phyloP scores from a whole-genome alignment of 2,888 invertebrate genomes.

The Drosophila emarginata region DNA sequence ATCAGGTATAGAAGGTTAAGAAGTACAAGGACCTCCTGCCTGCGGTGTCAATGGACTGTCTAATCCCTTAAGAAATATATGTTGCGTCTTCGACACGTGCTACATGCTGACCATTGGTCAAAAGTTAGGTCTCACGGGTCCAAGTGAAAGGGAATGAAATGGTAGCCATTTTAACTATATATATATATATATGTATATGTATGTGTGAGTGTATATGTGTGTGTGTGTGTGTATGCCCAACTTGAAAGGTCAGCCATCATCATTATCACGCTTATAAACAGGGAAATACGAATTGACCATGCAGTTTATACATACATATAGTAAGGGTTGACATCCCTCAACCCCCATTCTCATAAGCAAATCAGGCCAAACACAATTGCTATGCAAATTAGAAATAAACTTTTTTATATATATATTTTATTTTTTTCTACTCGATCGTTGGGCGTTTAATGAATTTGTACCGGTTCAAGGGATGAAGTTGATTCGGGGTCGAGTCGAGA shows the following conservation, averaged over 20 bases:
- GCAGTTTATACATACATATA: not conserved
- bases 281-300: constrained; percentile 31
- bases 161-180: constrained; percentile 71
- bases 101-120: constrained; percentile 80
- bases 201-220: not conserved
- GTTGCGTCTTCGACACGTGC: constrained; percentile 61
- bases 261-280: constrained; percentile 79
- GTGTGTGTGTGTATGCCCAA: constrained; percentile 11
- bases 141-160: constrained; percentile 17
- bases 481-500: not conserved
- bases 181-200: not conserved
- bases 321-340: not conserved
- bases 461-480: constrained; percentile 37
- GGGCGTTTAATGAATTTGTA: constrained; percentile 73
- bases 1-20: constrained; percentile 1
- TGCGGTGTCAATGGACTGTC: constrained; percentile 71
- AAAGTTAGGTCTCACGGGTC: constrained; percentile 70
- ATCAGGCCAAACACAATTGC: constrained; percentile 52
- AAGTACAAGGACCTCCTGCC: constrained; percentile 59
- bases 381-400: constrained; percentile 75
- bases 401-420: constrained; percentile 13
- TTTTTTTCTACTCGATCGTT: constrained; percentile 55
- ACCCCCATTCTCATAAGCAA: not conserved
- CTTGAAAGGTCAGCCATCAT: constrained; percentile 79
- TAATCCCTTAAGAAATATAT: constrained; percentile 57